phyloP scores from a whole-genome alignment of 1,140 invertebrate species.

The Nebria ingens region DNA sequence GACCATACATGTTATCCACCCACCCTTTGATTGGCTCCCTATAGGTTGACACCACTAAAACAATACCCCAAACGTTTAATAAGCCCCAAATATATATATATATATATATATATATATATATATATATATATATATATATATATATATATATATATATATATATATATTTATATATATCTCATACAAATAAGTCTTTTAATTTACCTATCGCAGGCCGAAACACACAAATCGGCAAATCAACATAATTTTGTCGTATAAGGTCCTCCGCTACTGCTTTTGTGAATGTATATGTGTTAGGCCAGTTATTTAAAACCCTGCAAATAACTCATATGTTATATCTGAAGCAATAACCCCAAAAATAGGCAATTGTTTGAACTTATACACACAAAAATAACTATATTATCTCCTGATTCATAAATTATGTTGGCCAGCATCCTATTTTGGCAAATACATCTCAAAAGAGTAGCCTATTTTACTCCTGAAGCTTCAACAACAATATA shows the following conservation, averaged over 20 bases:
- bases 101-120: neutral
- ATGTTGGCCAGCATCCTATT: too few relatives aligned
- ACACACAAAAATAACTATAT: slow-evolving; percentile 11
- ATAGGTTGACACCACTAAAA: slow-evolving; percentile 69
- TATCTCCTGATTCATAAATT: neutral
- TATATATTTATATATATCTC: too few relatives aligned
- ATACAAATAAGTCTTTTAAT: slow-evolving; percentile 19
- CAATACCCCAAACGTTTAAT: neutral
- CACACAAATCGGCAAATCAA: slow-evolving; percentile 59
- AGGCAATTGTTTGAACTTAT: slow-evolving; percentile 15
- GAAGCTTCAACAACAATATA: too few relatives aligned
- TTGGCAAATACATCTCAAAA: too few relatives aligned
- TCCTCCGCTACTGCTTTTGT: slow-evolving; percentile 76
- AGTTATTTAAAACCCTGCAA: slow-evolving; percentile 55
- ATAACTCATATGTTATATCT: too few relatives aligned
- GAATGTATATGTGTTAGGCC: slow-evolving; percentile 77
- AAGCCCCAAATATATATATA: slow-evolving; percentile 10
- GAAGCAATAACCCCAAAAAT: neutral
- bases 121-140: neutral
- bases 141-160: too few relatives aligned
- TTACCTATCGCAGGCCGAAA: slow-evolving; percentile 63
- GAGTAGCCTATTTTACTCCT: too few relatives aligned
- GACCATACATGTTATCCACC: slow-evolving; percentile 90
- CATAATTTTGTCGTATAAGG: slow-evolving; percentile 50
- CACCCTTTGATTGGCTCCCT: slow-evolving; percentile 64